Evolutionary conservation across 2,113 vertebrate species (phyloP).

Genomic region (Varanus komodoensis): DNA sequence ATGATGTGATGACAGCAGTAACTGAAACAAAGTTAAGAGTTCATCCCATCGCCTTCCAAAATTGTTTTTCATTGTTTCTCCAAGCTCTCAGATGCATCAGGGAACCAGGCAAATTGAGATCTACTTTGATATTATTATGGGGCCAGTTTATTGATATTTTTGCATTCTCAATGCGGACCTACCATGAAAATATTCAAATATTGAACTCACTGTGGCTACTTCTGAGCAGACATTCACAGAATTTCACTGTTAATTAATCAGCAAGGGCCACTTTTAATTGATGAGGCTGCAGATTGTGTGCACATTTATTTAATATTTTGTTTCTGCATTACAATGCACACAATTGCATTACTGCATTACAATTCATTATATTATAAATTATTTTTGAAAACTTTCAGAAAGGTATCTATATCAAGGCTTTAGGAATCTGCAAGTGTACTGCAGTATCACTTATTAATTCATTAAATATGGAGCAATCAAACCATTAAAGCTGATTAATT

Average conservation of each 20-base stretch:
- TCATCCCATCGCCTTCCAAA: not conserved
- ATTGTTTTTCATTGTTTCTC: not conserved
- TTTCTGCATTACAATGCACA: not conserved
- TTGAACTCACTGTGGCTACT: not conserved
- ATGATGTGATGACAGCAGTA: slow-evolving; percentile 37
- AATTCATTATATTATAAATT: not conserved
- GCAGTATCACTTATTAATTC: not conserved
- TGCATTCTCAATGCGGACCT: slow-evolving; percentile 43
- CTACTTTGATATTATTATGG: slow-evolving; percentile 21
- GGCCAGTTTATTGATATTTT: slow-evolving; percentile 46
- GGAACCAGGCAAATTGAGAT: slow-evolving; percentile 36
- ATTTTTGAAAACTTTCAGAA: not conserved
- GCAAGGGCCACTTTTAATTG: not conserved
- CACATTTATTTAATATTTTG: not conserved
- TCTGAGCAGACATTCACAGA: no score
- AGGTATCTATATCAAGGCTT: not conserved
- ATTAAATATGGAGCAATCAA: no score
- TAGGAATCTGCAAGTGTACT: not conserved
- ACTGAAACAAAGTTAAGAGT: not conserved
- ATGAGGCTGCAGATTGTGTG: not conserved
- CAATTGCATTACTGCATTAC: no score
- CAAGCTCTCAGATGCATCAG: slow-evolving; percentile 41
- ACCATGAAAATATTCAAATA: slow-evolving; percentile 50
- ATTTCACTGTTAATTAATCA: not conserved
- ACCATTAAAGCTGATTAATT: not conserved